Evolutionary conservation across 1,140 invertebrate species (phyloP), one percentile per base, ranked within the genome.

Genomic region (Drosophila bipectinata): DNA sequence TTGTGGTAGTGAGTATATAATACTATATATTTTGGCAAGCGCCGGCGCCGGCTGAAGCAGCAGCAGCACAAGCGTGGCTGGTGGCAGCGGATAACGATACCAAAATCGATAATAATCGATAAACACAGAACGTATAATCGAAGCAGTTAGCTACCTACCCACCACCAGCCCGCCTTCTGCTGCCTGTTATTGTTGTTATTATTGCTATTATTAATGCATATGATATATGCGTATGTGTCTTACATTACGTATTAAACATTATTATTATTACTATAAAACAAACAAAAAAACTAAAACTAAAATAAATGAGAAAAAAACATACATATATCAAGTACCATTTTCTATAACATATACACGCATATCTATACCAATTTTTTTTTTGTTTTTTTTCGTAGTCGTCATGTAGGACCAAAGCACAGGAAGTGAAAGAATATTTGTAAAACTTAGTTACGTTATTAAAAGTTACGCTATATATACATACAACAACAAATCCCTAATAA

Each of bases 131-230:
- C 3, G 21, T 3, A 18, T 21, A 21, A 21, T 21, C 21, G 21
- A 21, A 21, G 21, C 21, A 45, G 30, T 21, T 54, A 32, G 9
- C 14, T 14, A 18, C 15, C 14, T 14, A 18, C 15, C 56, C 56
- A 18, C 14, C 41, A 18, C 14, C 14, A 14, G 39, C 39, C 39
- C 4, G 2, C 45, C 64, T 34, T 30, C 82, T 81, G 82, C 68
- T 84, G 81, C 76, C 82, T 72, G 74, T 81, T 81, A 85, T 87
- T 87, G 82, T 85, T 85, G 78, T 87, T 78, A 77, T 83, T 84
- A 77, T 63, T 76, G 72, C 61, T 78, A 76, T 66, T 79, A 76
- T 75, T 77, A 76, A 76, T 73, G 58, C 68, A 79, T 79, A 18
- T 54, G 41, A 45, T 73, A 55, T 64, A 74, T 60, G 64, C 53